phyloP scores from a whole-genome alignment of 2,797 vertebrate species.

The Vipera ursinii region DNA sequence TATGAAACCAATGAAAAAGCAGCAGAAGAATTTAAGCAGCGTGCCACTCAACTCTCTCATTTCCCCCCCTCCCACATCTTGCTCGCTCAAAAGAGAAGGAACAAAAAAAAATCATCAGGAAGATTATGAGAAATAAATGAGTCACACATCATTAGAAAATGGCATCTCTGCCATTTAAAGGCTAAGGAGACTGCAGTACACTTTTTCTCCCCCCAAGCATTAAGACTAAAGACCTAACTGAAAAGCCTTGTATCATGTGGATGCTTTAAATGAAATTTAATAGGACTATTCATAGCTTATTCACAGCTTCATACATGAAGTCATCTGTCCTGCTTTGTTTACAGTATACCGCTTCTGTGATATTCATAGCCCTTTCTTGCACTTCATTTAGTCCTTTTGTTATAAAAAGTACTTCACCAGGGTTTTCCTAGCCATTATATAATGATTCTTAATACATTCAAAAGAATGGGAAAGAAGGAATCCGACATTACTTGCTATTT shows the following conservation, averaged over 20 bases:
- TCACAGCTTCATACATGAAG: background rate
- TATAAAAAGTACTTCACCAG: background rate
- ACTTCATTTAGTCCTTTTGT: background rate
- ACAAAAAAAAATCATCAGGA: constrained; percentile 57
- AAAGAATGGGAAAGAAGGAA: background rate
- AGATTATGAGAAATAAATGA: constrained; percentile 79
- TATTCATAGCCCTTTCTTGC: background rate
- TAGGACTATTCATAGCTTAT: background rate
- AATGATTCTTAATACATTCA: background rate
- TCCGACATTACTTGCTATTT: background rate
- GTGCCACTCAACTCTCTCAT: constrained; percentile 61
- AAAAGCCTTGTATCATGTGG: background rate
- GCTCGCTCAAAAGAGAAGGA: constrained; percentile 55
- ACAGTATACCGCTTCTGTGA: background rate
- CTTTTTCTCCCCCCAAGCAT: background rate
- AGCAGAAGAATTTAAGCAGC: constrained; percentile 63
- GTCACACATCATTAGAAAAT: constrained; percentile 59
- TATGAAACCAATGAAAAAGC: constrained; percentile 79
- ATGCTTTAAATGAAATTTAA: constrained; percentile 6
- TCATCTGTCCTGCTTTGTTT: background rate
- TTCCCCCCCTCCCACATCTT: constrained; percentile 62
- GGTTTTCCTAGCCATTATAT: background rate
- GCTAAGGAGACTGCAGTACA: constrained; percentile 37
- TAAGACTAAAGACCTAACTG: constrained; percentile 2
- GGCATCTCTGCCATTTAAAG: constrained; percentile 52